phyloP scores from a whole-genome alignment of 1,140 invertebrate species.

The Aradophagus sp. region DNA sequence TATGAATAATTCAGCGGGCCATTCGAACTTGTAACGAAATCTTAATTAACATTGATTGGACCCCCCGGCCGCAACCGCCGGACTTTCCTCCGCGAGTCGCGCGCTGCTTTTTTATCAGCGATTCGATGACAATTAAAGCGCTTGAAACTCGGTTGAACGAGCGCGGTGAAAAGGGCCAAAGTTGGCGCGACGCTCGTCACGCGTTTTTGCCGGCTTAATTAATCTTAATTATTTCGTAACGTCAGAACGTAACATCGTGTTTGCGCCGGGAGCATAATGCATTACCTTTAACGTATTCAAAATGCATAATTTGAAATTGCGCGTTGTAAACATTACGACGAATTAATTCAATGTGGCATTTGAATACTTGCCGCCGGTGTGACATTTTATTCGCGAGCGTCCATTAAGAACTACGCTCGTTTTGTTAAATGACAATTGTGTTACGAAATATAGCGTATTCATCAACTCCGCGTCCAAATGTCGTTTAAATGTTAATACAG shows the following conservation, averaged over 20 bases:
- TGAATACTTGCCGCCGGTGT: slow-evolving; percentile 13
- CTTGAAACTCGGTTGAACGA: too few species aligned
- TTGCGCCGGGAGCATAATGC: slow-evolving; percentile 3
- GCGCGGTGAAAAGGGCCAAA: not conserved
- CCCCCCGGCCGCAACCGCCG: too few species aligned
- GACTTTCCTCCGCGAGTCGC: not conserved
- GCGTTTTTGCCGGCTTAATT: slow-evolving; percentile 7
- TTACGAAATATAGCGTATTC: slow-evolving; percentile 44
- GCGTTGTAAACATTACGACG: slow-evolving; percentile 15
- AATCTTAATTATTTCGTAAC: slow-evolving; percentile 28
- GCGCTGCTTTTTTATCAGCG: too few species aligned
- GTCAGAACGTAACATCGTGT: slow-evolving; percentile 4
- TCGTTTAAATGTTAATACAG: slow-evolving; percentile 52
- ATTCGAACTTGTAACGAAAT: slow-evolving; percentile 36
- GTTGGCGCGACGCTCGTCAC: not conserved
- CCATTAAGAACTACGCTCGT: slow-evolving; percentile 40
- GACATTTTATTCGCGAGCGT: slow-evolving; percentile 38
- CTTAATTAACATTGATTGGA: slow-evolving; percentile 30
- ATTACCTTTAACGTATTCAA: slow-evolving; percentile 35
- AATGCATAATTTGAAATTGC: slow-evolving; percentile 19
- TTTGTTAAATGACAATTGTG: slow-evolving; percentile 42
- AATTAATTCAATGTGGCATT: slow-evolving; percentile 40
- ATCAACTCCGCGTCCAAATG: slow-evolving; percentile 41
- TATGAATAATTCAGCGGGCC: slow-evolving; percentile 34
- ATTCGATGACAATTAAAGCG: not conserved